These are phyloP conservation scores for Drosophila aldrichi DNA, from an alignment of 2,888 invertebrate genomes.

Conservation along the genomic window DNA sequence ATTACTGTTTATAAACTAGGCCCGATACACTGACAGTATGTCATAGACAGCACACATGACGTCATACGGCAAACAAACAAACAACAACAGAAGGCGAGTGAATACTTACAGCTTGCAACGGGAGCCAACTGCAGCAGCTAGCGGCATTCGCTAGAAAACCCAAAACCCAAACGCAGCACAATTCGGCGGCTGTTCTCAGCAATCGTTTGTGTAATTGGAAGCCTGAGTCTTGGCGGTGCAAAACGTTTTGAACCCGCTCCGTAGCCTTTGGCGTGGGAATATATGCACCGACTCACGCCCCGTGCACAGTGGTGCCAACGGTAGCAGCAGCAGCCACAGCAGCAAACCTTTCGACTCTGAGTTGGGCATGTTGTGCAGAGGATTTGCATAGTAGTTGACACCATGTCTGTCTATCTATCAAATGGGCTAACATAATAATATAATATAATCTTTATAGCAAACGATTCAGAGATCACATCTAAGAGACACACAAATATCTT, in stretches of 20 bases:
- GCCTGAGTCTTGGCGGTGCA: slow-evolving; percentile 67
- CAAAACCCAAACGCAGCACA: slow-evolving; percentile 68
- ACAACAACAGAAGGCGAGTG: background rate
- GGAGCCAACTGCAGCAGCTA: slow-evolving; percentile 12
- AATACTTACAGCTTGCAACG: slow-evolving; percentile 23
- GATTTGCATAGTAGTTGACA: no score
- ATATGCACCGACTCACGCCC: slow-evolving; percentile 20
- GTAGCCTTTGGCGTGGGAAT: slow-evolving; percentile 73
- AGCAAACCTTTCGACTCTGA: background rate
- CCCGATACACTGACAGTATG: slow-evolving; percentile 40
- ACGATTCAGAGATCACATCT: no score
- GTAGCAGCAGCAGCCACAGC: background rate
- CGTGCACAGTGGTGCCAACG: slow-evolving; percentile 35
- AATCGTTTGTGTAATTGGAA: slow-evolving; percentile 76
- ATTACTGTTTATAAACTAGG: background rate
- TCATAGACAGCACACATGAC: slow-evolving; percentile 52
- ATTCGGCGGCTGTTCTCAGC: slow-evolving; percentile 75
- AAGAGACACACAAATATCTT: no score
- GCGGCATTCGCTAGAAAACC: slow-evolving; percentile 52
- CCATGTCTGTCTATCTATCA: background rate
- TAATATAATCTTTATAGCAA: no score
- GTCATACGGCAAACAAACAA: slow-evolving; percentile 34
- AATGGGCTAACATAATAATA: background rate
- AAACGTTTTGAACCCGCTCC: slow-evolving; percentile 76
- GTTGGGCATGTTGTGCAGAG: no score